These are phyloP conservation scores for Cynopterus brachyotis DNA, from an alignment of 2,113 vertebrate species.

Conservation along the genomic window DNA sequence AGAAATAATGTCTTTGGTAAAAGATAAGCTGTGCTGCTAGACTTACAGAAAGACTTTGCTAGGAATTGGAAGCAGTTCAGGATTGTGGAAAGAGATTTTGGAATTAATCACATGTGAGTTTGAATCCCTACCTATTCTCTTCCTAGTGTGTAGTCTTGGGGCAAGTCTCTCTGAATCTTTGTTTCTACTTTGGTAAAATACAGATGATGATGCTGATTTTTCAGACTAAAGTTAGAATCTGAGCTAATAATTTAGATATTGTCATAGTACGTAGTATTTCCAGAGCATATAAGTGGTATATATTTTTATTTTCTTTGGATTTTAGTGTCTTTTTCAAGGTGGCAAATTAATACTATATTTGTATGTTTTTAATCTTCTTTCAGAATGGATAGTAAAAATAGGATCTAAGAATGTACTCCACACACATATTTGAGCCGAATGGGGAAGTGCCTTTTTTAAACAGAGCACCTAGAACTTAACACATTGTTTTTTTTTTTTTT, in stretches of 20 bases:
- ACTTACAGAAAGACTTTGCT: not conserved
- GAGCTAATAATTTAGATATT: not conserved
- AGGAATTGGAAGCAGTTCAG: not conserved
- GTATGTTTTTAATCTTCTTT: conserved; percentile 13
- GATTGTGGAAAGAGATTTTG: not conserved
- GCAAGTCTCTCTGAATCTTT: not conserved
- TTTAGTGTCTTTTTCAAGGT: conserved; percentile 41
- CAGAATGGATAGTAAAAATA: conserved; percentile 21
- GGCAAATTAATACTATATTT: conserved; percentile 35
- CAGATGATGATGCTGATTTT: not conserved
- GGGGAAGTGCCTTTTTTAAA: not conserved
- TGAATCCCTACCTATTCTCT: not conserved
- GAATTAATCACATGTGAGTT: not conserved
- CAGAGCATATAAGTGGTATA: not conserved
- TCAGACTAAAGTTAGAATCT: not conserved
- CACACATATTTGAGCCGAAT: conserved; percentile 11
- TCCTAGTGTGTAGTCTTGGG: not conserved
- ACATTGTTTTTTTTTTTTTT: not conserved
- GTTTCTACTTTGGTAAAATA: not conserved
- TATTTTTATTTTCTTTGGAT: conserved; percentile 43
- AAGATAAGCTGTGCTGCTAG: not conserved
- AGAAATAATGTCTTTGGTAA: not conserved
- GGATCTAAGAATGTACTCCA: not conserved
- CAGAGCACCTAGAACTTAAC: not conserved
- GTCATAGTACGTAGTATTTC: not conserved